Evolutionary conservation across 2,888 invertebrate genomes (phyloP).

Genomic region (Scaptomyza caliginosa): DNA sequence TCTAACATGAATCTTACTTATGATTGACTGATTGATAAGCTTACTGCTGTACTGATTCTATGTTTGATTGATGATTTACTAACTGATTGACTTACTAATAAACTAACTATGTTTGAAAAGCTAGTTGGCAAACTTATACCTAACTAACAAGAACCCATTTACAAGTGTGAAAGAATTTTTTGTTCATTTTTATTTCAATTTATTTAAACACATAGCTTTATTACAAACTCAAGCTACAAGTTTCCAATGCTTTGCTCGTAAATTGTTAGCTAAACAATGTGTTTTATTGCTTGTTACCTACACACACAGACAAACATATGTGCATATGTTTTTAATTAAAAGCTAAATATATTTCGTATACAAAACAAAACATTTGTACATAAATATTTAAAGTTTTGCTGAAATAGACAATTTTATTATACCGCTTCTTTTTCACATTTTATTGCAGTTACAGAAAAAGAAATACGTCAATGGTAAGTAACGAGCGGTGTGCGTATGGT

Average conservation of each 20-base stretch:
- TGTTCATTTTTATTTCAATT: background rate
- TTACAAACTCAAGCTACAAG: background rate
- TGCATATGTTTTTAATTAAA: background rate
- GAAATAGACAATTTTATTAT: constrained; percentile 15
- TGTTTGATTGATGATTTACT: background rate
- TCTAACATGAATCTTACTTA: too few relatives aligned
- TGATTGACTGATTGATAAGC: background rate
- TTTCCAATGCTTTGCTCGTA: background rate
- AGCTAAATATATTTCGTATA: background rate
- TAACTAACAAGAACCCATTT: background rate
- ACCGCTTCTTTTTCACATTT: constrained; percentile 32
- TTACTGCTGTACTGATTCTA: background rate
- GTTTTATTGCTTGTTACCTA: background rate
- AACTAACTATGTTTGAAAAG: background rate
- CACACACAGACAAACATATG: background rate
- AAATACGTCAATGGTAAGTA: constrained; percentile 82
- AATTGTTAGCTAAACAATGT: background rate
- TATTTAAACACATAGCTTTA: background rate
- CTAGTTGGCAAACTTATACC: too few relatives aligned
- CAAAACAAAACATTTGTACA: background rate
- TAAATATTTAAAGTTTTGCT: constrained; percentile 1
- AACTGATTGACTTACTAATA: background rate
- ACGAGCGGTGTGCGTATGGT: background rate
- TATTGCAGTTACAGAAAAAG: constrained; percentile 81
- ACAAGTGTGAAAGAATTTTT: background rate